A percentile compares a stretch with the other conserved stretches of the same genome.
Evolutionary conservation across 2,113 vertebrate genomes (phyloP).

Genomic region (Tympanuchus pallidicinctus): DNA sequence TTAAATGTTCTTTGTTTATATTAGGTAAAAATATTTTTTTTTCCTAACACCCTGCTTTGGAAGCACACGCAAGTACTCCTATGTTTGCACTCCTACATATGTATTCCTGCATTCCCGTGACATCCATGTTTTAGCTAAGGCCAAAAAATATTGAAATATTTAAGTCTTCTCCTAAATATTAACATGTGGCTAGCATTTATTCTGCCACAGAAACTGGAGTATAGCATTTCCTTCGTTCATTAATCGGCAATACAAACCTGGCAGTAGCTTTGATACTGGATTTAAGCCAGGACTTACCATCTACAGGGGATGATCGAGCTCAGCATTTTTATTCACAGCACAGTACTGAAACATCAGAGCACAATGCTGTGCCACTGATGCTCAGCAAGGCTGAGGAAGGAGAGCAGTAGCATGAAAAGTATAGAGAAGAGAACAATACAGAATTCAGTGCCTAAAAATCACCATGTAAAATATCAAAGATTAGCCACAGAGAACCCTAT

Average conservation of each 20-base stretch:
- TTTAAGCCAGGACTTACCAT: slow-evolving; percentile 8
- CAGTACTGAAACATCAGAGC: not conserved
- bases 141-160: slow-evolving; percentile 23
- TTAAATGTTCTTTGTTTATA: not conserved
- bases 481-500: slow-evolving; percentile 27
- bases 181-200: slow-evolving; percentile 45
- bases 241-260: not conserved
- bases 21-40: not conserved
- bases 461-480: slow-evolving; percentile 13
- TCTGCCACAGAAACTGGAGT: not conserved
- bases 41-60: not conserved
- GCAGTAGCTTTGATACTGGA: not conserved
- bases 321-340: not conserved
- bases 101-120: not conserved
- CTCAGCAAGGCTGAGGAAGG: not conserved
- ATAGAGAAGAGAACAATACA: not conserved
- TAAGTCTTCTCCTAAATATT: not conserved
- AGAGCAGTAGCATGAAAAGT: not conserved
- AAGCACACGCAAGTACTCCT: not conserved
- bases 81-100: not conserved
- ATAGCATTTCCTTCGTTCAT: slow-evolving; percentile 27
- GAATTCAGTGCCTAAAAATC: slow-evolving; percentile 44
- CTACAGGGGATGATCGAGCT: not conserved
- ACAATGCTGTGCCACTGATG: not conserved
- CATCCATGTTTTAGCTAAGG: not conserved